Evolutionary conservation across 2,113 vertebrate genomes (phyloP).

Genomic region (Piprites chloris): DNA sequence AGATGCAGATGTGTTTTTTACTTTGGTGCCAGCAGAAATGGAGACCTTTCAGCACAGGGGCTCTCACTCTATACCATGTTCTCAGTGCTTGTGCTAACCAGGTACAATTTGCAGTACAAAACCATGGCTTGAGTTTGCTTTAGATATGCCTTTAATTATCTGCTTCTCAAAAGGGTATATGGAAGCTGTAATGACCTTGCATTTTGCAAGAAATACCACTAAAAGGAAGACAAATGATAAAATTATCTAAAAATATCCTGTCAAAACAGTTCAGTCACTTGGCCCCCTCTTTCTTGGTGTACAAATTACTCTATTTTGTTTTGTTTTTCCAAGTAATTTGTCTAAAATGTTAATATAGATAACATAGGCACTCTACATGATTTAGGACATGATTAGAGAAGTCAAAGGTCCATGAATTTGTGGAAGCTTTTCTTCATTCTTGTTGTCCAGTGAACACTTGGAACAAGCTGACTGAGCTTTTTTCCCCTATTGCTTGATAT

Average conservation of each 20-base stretch:
- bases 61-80: neutral
- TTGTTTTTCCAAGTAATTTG: neutral
- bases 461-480: accelerated
- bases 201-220: neutral
- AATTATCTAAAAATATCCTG: neutral
- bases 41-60: neutral
- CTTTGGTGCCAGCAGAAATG: neutral
- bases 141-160: neutral
- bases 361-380: neutral
- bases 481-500: neutral
- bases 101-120: neutral
- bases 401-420: neutral
- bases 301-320: neutral
- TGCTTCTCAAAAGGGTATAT: neutral
- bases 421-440: neutral
- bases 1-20: neutral
- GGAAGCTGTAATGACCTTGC: neutral
- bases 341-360: neutral
- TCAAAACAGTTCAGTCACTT: neutral
- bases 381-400: neutral
- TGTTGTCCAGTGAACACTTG: neutral
- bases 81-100: neutral
- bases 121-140: neutral
- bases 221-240: neutral
- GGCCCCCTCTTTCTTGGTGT: neutral